These are phyloP conservation scores for Sinodicranocentrus sp. DNA, from an alignment of 2,888 invertebrate species.

Conservation along the genomic window DNA sequence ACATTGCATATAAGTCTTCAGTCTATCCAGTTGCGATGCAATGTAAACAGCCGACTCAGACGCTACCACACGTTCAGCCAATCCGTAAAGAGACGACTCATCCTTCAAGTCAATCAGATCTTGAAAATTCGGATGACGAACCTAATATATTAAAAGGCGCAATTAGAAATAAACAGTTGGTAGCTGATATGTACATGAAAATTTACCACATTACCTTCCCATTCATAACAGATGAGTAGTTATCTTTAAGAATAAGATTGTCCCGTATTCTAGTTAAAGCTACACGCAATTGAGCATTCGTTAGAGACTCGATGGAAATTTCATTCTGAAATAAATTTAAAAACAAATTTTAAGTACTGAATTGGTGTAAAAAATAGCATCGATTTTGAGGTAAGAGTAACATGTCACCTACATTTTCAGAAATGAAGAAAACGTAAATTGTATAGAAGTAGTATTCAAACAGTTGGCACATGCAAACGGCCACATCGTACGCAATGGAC, in stretches of 20 bases:
- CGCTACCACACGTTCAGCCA: conserved; percentile 92
- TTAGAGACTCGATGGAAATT: conserved; percentile 73
- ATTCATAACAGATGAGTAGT: conserved; percentile 74
- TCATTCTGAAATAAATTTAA: conserved; percentile 64
- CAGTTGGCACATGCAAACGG: conserved; percentile 81
- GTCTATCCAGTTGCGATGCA: conserved; percentile 89
- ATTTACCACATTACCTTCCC: conserved; percentile 68
- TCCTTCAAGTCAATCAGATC: conserved; percentile 84
- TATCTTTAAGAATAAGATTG: conserved; percentile 81
- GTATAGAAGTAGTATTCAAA: conserved; percentile 96
- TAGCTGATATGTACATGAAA: background rate
- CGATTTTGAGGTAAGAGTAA: no score
- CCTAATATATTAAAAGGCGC: conserved; percentile 77
- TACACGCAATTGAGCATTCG: conserved; percentile 81
- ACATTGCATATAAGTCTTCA: conserved; percentile 91
- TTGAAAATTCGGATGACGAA: conserved; percentile 82
- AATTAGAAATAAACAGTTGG: conserved; percentile 70
- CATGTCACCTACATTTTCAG: conserved; percentile 80
- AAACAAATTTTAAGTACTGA: no score
- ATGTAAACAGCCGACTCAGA: conserved; percentile 96
- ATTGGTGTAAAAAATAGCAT: no score
- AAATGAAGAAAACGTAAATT: conserved; percentile 91
- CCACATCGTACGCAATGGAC: conserved; percentile 91
- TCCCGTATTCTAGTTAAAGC: conserved; percentile 89
- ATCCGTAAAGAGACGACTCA: conserved; percentile 88